phyloP scores from a whole-genome alignment of 2,888 invertebrate species.

The Beris morrisii region DNA sequence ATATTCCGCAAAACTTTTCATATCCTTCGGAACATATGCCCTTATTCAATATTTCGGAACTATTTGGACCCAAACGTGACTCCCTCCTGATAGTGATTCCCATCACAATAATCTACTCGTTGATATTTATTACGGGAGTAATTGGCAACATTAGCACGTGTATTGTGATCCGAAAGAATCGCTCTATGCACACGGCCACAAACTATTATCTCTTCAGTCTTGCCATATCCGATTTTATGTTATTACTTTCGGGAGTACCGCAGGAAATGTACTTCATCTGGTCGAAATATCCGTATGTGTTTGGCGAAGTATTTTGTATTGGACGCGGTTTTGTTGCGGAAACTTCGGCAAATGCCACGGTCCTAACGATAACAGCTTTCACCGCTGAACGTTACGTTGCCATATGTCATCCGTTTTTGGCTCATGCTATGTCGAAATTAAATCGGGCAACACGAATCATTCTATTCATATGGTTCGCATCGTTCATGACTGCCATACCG shows the following conservation, averaged over 20 bases:
- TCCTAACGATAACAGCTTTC: slow-evolving; percentile 79
- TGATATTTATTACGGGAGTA: slow-evolving; percentile 79
- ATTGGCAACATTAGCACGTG: slow-evolving; percentile 84
- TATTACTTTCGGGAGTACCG: slow-evolving; percentile 76
- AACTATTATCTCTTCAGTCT: slow-evolving; percentile 83
- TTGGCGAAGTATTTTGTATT: slow-evolving; percentile 79
- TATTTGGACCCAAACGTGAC: slow-evolving; percentile 58
- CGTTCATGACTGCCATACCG: slow-evolving; percentile 73
- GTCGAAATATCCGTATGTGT: slow-evolving; percentile 75
- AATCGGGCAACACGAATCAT: slow-evolving; percentile 78
- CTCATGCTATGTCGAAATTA: slow-evolving; percentile 80
- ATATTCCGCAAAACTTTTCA: neutral
- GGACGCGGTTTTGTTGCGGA: slow-evolving; percentile 78
- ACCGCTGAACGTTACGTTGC: slow-evolving; percentile 74
- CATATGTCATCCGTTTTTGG: slow-evolving; percentile 65
- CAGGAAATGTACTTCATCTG: slow-evolving; percentile 79
- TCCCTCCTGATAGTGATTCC: slow-evolving; percentile 68
- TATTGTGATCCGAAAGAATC: slow-evolving; percentile 78
- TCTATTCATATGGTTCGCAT: slow-evolving; percentile 76
- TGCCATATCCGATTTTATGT: slow-evolving; percentile 79
- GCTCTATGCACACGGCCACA: slow-evolving; percentile 80
- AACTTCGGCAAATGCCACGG: slow-evolving; percentile 77
- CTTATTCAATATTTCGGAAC: slow-evolving; percentile 22
- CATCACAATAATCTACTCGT: slow-evolving; percentile 72
- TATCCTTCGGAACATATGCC: slow-evolving; percentile 6